A percentile compares a stretch with the other conserved stretches of the same genome.
Evolutionary conservation across 2,888 invertebrate species (phyloP).

Genomic region (Acanthococcus lagerstroemiae): DNA sequence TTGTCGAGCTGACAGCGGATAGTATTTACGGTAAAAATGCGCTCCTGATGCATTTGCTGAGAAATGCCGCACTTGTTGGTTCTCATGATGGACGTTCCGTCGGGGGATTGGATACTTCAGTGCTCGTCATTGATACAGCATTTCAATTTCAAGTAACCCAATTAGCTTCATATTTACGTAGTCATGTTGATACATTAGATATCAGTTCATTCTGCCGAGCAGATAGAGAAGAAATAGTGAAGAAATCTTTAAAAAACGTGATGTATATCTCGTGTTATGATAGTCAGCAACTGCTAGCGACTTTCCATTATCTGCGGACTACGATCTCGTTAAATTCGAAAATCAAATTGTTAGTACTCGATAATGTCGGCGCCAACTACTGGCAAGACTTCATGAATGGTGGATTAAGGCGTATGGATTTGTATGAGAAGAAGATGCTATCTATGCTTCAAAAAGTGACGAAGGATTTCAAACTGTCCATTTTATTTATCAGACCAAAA

Average conservation of each 20-base stretch:
- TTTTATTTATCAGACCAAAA: slow-evolving; percentile 48
- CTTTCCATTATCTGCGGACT: slow-evolving; percentile 42
- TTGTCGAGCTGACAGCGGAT: slow-evolving; percentile 46
- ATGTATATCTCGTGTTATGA: slow-evolving; percentile 43
- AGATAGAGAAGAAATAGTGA: not conserved
- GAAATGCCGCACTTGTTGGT: slow-evolving; percentile 44
- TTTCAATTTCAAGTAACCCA: slow-evolving; percentile 45
- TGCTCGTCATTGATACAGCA: slow-evolving; percentile 46
- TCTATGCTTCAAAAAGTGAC: slow-evolving; percentile 44
- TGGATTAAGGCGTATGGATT: slow-evolving; percentile 38
- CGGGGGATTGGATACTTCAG: slow-evolving; percentile 44
- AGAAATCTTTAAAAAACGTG: slow-evolving; percentile 41
- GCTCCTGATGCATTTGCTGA: slow-evolving; percentile 45
- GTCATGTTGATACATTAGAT: not conserved
- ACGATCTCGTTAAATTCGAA: slow-evolving; percentile 42
- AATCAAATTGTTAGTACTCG: slow-evolving; percentile 45
- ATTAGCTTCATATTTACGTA: slow-evolving; percentile 11
- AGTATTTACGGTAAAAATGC: slow-evolving; percentile 45
- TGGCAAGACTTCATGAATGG: slow-evolving; percentile 42
- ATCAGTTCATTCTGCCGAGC: not conserved
- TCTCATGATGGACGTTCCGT: slow-evolving; percentile 38
- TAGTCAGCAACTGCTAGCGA: slow-evolving; percentile 41
- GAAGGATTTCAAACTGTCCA: slow-evolving; percentile 45
- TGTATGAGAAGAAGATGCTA: slow-evolving; percentile 40
- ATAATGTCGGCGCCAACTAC: slow-evolving; percentile 47